These are phyloP conservation scores for Benitochromis conjunctus DNA, from an alignment of 2,113 vertebrate genomes.

Conservation along the genomic window DNA sequence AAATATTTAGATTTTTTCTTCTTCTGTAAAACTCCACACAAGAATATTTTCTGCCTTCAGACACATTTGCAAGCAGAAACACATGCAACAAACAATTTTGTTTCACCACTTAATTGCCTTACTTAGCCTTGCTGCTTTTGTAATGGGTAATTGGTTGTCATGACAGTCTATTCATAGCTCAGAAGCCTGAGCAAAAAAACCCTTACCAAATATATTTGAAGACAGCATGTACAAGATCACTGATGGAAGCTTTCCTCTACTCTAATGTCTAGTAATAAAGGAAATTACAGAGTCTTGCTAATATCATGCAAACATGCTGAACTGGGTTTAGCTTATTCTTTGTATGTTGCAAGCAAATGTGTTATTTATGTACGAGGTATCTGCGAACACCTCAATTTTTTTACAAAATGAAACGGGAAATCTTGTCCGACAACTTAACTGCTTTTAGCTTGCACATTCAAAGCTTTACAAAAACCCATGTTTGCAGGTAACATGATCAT, in stretches of 20 bases:
- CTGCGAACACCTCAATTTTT: neutral
- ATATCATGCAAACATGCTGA: neutral
- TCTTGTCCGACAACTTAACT: neutral
- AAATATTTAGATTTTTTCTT: neutral
- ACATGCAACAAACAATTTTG: conserved; percentile 26
- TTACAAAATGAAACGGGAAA: neutral
- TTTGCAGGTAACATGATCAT: neutral
- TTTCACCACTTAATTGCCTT: conserved; percentile 62
- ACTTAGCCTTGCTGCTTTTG: conserved; percentile 59
- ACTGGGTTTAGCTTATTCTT: neutral
- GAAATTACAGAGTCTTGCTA: neutral
- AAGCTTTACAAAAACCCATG: neutral
- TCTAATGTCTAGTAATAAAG: neutral
- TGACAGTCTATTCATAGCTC: conserved; percentile 60
- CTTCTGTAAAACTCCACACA: neutral
- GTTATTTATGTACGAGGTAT: neutral
- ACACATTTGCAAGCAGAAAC: neutral
- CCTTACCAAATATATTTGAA: conserved; percentile 7
- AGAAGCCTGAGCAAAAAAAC: conserved; percentile 12
- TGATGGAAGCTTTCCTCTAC: neutral
- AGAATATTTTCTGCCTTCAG: neutral
- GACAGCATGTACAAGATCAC: neutral
- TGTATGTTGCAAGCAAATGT: neutral
- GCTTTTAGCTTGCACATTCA: neutral
- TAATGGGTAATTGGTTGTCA: conserved; percentile 73